Conservation (phyloP, 2,888 invertebrate genomes). For the Phyto melanocephala region DNA sequence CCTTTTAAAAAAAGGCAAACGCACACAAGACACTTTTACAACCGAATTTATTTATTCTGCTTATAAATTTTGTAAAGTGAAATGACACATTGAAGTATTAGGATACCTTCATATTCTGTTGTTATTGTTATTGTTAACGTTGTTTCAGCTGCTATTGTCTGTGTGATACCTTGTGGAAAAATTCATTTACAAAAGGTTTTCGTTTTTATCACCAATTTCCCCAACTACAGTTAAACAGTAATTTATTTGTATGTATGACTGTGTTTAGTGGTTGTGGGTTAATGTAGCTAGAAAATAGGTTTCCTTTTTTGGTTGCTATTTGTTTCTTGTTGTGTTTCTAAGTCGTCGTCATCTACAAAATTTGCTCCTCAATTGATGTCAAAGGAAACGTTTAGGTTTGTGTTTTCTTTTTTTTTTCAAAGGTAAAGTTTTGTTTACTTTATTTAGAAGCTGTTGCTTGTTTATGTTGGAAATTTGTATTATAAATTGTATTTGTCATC, state of each 20-base stretch:
- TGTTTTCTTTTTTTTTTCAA: background rate
- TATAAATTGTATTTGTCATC: constrained; percentile 31
- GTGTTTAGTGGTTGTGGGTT: background rate
- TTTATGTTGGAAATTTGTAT: constrained; percentile 40
- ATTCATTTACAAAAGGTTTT: constrained; percentile 19
- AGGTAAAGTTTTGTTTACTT: background rate
- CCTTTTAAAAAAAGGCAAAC: no score
- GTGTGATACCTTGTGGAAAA: constrained; percentile 50
- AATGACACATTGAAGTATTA: constrained; percentile 53
- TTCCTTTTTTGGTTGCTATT: background rate
- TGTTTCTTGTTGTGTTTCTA: background rate
- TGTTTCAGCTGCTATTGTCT: background rate
- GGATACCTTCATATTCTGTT: constrained; percentile 31
- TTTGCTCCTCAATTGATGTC: constrained; percentile 17
- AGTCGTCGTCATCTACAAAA: background rate
- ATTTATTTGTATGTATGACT: background rate
- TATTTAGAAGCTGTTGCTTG: constrained; percentile 8
- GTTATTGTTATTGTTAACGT: background rate
- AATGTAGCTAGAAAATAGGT: constrained; percentile 20
- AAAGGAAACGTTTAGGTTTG: constrained; percentile 3
- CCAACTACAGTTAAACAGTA: background rate
- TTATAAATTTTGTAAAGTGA: constrained; percentile 47
- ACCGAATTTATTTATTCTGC: background rate
- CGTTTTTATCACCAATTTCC: background rate
- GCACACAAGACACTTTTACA: background rate